Evolutionary conservation across 2,113 vertebrate genomes (phyloP), one percentile per base, ranked within the genome.

Genomic region (Procapra przewalskii): DNA sequence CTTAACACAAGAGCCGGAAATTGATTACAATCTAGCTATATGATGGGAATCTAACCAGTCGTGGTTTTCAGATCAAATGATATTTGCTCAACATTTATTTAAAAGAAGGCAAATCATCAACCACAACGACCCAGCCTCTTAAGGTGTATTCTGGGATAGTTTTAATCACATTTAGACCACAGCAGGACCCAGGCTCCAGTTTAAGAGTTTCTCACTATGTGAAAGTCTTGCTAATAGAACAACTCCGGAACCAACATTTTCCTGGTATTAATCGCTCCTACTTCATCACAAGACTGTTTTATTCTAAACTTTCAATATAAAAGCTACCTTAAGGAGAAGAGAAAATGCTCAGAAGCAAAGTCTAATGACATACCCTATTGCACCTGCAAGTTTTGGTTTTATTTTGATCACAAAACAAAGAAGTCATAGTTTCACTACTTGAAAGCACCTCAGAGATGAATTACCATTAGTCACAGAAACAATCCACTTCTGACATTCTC

Each of bases 401-500:
- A 85, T 91, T 95, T 96, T 98, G 83, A 93, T 95, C 52, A 59
- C 85, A 90, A 93, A 90, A 97, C 81, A 94, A 97, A 96, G 67
- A 83, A 96, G 11, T 88, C 94, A 88, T 45, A 80, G 88, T 95
- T 83, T 84, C 33, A 43, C 54, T 91, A 77, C 87, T 86, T 86
- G 45, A 96, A 97, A 97, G 33, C 5, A 2, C 59, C 36, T 95
- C 85, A 23, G 33, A 86, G 57, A 90, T 90, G 75, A 94, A 97
- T 90, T 71, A 43, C 60, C 33, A 40, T 55, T 86, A 92, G 50
- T 92, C 88, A 91, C n/a, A 75, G 29, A 75, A 94, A 92, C 45
- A 71, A 92, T 95, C 52, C 36, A 48, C 62, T 89, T 31, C 48
- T 81, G 88, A 85, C 50, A 67, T 75, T 80, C 60, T 92, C 54